Conservation (phyloP, 53 echinoderm and acorn worm species). For the Paelopatides confundens region DNA sequence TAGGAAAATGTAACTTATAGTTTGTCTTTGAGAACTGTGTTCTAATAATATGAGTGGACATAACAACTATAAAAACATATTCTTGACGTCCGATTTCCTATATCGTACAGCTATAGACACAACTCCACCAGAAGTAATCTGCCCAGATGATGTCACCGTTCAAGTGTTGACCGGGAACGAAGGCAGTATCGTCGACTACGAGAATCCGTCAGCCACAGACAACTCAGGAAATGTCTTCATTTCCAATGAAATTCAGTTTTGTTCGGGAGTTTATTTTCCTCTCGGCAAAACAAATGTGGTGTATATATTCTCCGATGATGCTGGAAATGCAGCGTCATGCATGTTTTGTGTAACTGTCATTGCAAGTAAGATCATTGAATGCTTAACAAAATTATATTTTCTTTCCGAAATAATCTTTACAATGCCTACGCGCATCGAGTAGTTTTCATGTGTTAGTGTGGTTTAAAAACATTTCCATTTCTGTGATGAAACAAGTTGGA, state of each 20-base stretch:
- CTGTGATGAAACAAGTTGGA: no score
- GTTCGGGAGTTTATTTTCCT: conserved; percentile 1
- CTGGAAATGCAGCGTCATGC: conserved; percentile 27
- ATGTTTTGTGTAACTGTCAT: conserved; percentile 35
- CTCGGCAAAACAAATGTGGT: conserved; percentile 13
- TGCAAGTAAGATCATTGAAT: conserved; percentile 46
- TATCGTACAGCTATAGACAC: conserved; percentile 11
- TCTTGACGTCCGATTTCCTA: no score
- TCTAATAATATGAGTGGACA: no score
- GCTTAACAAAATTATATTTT: no score
- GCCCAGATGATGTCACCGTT: conserved; percentile 31
- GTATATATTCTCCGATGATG: conserved; percentile 23
- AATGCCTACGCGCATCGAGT: no score
- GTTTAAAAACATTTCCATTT: no score
- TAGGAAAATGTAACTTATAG: no score
- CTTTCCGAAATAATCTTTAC: no score
- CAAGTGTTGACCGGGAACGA: conserved; percentile 19
- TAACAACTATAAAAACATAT: no score
- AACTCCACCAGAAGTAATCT: conserved; percentile 42
- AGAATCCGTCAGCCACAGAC: conserved; percentile 25
- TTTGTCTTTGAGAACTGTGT: no score
- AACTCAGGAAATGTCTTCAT: no score
- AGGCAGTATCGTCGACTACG: background rate
- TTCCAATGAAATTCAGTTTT: background rate
- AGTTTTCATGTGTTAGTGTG: no score